Evolutionary conservation across 2,888 invertebrate genomes (phyloP), one percentile per base, ranked within the genome.

Genomic region (Drosophila robusta): DNA sequence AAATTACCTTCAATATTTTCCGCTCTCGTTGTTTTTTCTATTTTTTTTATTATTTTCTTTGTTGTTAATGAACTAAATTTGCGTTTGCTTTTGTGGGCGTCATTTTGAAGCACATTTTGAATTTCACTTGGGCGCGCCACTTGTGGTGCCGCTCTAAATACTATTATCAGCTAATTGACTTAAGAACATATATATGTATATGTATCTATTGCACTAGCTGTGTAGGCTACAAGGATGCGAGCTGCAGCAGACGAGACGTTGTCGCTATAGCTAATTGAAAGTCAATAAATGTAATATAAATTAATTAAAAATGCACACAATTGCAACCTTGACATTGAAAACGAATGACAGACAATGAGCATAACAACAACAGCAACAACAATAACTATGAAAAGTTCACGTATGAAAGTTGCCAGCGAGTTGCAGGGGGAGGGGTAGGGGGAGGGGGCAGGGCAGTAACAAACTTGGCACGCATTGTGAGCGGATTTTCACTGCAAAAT

Each of bases 261-360:
- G 80, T 51, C 56, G 58, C 73, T 58, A 41, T 46, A 76, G 75
- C 71, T 71, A 87, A 89, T 87, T 89, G 90, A 89, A 87, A 87
- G 90, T 87, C 88, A 83, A 87, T 88, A 89, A 86, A 64, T 89
- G 68, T 70, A 66, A 70, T 73, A 77, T 75, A 70, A 80, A 75
- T 77, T 82, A 73, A 82, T 76, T 82, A 71, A 66, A 69, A 72
- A 79, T 74, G 72, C 69, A 61, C 52, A 64, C 71, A 60, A 26
- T 45, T 49, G 42, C 70, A 64, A 85, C 87, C 89, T 88, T 87
- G 87, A 89, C 87, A 89, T 89, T 89, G 89, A 89, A 87, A 79
- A 67, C 47, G 81, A 84, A 80, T 89, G 89, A 77, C 85, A 75
- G 70, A 80, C 66, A 70, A 51, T 41, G 42, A 49, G 39, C 38